Base-by-base conservation (phyloP, 2,113 vertebrate species). In the Paraplagusia blochii region DNA sequence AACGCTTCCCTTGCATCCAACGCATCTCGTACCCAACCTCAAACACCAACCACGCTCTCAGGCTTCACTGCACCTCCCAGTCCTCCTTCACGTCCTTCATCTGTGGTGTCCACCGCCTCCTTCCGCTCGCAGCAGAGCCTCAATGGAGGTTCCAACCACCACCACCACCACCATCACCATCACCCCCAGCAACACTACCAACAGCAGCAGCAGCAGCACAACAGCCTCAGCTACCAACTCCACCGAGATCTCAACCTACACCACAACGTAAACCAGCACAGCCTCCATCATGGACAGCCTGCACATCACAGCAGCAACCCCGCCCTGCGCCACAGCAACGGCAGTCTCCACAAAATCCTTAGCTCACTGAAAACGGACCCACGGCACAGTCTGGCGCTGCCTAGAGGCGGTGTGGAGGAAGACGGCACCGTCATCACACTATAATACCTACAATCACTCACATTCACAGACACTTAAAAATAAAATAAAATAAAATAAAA, bases 361-460 rank as follows among this genome's bases (percentile, higher is more conserved):
- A 96, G 91, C 85, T 93, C 94, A 53, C 87, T 99, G 87, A 94
- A 93, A 85, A 89, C 94, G 38, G 95, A 97, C 87, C 93, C 94
- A 36, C 90, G 96, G n/a, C 91, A 98, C 84, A 96, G 95, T 78
- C 91, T 99, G 53, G 91, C 91, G 15, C 91, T 98, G 69, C 95
- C 95, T 18, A 91, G 90, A 11, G 97, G 96, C 39, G 95, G 94
- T 1, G 92, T 99, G 89, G 91, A 99, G 87, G 97, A 99, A 80
- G 96, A 98, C 0, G 95, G 96, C 66, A 98, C 96, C 0, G 95
- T 98, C 39, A 94, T 99, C 66, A 99, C 97, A 1, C 93, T 99
- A 91, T 99, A 92, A 97, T 87, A 72, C 63, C 33, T 34, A 43
- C 1, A 55, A 33, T 6, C 22, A 12, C 49, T 15, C 15, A 36